These are phyloP conservation scores for Lamellibrachia luymesi DNA, from an alignment of 1,140 invertebrate species.

Conservation along the genomic window DNA sequence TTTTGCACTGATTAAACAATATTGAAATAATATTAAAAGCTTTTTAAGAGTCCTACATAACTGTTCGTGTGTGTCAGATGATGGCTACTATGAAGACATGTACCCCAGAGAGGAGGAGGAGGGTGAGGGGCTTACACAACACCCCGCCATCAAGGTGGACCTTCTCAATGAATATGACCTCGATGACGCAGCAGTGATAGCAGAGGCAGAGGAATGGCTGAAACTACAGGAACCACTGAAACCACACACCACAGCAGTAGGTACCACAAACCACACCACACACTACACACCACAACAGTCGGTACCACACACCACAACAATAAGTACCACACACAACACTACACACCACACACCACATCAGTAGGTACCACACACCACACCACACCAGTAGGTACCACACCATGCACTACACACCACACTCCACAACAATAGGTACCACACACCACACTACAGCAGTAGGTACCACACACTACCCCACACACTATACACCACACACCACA, in stretches of 20 bases:
- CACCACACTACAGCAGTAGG: neutral
- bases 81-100: constrained; percentile 50
- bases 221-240: neutral
- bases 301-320: neutral
- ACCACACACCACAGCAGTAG: neutral
- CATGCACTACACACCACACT: no score
- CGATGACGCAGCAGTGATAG: neutral
- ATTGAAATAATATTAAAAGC: neutral
- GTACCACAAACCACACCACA: neutral
- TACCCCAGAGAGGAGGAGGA: constrained; percentile 33
- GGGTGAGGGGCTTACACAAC: neutral
- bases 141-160: neutral
- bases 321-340: neutral
- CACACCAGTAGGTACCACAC: no score
- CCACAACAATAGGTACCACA: no score
- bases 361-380: neutral
- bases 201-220: neutral
- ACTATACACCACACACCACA: no score
- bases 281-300: no score
- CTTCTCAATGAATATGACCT: neutral
- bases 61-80: constrained; percentile 27
- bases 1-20: neutral
- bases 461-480: no score
- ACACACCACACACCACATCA: neutral
- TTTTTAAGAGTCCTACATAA: neutral